Evolutionary conservation across 2,888 invertebrate species (phyloP).

Genomic region (Pachydiplax longipennis): DNA sequence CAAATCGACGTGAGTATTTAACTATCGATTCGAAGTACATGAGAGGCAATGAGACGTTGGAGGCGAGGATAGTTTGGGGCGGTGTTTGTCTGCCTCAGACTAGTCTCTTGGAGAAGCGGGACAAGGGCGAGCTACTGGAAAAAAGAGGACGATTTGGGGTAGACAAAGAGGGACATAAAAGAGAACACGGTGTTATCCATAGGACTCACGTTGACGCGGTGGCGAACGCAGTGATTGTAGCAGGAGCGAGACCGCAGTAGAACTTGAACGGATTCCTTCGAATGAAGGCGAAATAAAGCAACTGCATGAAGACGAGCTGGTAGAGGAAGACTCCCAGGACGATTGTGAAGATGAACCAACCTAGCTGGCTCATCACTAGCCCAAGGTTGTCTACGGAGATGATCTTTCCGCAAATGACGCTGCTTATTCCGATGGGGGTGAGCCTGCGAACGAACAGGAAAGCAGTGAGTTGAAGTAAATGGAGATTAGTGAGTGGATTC

Average conservation of each 20-base stretch:
- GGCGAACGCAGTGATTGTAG: constrained; percentile 86
- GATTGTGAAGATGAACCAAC: constrained; percentile 79
- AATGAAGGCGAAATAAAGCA: constrained; percentile 81
- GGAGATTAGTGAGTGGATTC: neutral
- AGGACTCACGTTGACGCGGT: constrained; percentile 89
- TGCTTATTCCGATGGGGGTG: constrained; percentile 83
- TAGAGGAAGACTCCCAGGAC: constrained; percentile 82
- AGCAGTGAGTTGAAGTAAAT: neutral
- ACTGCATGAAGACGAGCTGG: constrained; percentile 83
- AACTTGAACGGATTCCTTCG: constrained; percentile 86
- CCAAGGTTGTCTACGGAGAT: constrained; percentile 73
- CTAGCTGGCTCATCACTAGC: constrained; percentile 62
- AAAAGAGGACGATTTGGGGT: neutral
- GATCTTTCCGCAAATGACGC: constrained; percentile 84
- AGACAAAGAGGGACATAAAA: neutral
- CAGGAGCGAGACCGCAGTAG: constrained; percentile 82
- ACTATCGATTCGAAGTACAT: no score
- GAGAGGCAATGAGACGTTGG: no score
- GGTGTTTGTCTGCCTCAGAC: no score
- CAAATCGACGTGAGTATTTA: no score
- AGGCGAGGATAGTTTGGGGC: no score
- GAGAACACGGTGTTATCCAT: neutral
- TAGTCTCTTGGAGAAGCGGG: neutral
- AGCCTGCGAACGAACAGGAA: constrained; percentile 61
- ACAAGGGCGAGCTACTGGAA: neutral